Base-by-base conservation (phyloP, 23 tunicate genomes). In the Styela plicata region DNA sequence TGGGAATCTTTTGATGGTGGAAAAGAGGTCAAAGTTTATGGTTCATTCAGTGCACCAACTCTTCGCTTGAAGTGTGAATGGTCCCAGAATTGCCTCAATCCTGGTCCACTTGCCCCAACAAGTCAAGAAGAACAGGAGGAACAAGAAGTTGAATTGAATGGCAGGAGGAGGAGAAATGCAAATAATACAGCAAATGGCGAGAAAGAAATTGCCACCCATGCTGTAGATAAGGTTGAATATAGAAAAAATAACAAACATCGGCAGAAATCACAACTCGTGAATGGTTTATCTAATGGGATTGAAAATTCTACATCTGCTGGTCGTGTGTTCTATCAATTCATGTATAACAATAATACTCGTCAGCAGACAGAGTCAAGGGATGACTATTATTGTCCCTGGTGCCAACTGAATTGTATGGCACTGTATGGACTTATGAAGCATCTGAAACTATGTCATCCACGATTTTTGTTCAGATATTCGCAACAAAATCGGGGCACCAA, bases 1-100 rank as follows among this genome's bases (percentile, higher is more conserved):
- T 93, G 98, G 98, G 98, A 93, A 71, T 88, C 94, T 13, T 71
- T 93, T 24, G 92, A 88, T 66, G 98, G 93, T 28, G 98, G 98
- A 2, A 62, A 86, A 36, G 91, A 93, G 33, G 83, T 93, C n/a
- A 80, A 93, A 88, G 87, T 88, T 25, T 82, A 89, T 26, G 87
- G 92, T 36, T 34, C 94, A 34, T 76, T 76, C 64, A 53, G 63
- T 20, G 22, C 66, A 0, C 81, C 81, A 24, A 44, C 66, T 25
- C 63, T 80, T 18, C 64, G 7, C 19, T 80, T 80, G 26, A 24
- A 20, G 18, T 31, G 28, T 24, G 69, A 69, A 82, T 82, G 85
- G 85, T 44, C 57, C 7, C 26, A 27, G 10, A 2, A 67, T n/a
- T 24, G 37, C 16, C 28, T 28, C 0, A 33, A 37, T 33, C 34